Conservation (phyloP, 2,888 invertebrate species). For the Lagria hirta region DNA sequence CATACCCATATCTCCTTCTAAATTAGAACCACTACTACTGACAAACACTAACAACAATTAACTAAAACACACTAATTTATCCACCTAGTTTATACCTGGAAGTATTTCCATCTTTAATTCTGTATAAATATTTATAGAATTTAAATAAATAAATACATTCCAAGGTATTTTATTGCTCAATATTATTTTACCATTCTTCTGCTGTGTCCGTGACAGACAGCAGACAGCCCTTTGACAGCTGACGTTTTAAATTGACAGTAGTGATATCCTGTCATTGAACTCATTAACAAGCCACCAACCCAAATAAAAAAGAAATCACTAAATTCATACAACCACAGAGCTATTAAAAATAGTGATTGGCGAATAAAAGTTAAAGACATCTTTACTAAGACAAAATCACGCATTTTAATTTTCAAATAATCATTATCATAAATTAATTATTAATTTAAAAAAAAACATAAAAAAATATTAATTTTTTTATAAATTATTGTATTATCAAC, state of each 20-base stretch:
- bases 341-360: background rate
- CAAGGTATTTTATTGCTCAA: constrained; percentile 28
- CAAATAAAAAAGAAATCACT: no score
- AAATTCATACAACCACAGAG: background rate
- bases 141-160: constrained; percentile 42
- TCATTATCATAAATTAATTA: no score
- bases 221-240: constrained; percentile 22
- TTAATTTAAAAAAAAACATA: no score
- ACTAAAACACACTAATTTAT: constrained; percentile 33
- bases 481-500: no score
- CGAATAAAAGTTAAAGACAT: background rate
- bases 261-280: no score
- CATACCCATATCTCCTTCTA: constrained; percentile 42
- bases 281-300: no score
- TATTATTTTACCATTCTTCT: constrained; percentile 29
- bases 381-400: background rate
- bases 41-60: constrained; percentile 35
- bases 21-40: constrained; percentile 26
- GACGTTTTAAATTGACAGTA: constrained; percentile 5
- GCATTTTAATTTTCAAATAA: background rate
- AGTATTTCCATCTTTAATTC: constrained; percentile 45
- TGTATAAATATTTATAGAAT: constrained; percentile 37
- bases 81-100: constrained; percentile 45
- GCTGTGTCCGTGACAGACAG: constrained; percentile 8
- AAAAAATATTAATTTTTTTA: no score